Evolutionary conservation across 2,113 vertebrate genomes (phyloP), one percentile per base, ranked within the genome.

Genomic region (Bombycilla garrulus): DNA sequence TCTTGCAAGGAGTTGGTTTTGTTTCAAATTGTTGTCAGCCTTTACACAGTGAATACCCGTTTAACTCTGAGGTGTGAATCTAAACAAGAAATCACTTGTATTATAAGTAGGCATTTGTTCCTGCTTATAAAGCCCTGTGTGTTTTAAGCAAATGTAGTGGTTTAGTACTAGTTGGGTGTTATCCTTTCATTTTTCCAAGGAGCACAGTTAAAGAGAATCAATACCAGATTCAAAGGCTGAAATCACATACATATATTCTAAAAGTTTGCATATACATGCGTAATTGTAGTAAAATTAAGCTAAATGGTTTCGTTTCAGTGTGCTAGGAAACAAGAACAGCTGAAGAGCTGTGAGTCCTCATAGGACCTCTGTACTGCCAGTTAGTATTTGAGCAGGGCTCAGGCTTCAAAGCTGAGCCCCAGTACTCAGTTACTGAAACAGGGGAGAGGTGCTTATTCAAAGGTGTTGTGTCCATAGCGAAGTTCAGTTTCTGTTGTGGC

Each of bases 381-480:
- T 12, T 74, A 50, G 21, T 62, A 6, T 62, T 74, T 56, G 62
- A 70, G 24, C 10, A 54, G 15, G 6, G 13, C 9, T 40, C 8
- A 42, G 28, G 6, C 25, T 36, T 74, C 36, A 24, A 21, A 36
- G 28, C 33, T 58, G 56, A 53, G 25, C 18, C 31, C 8, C 36
- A 24, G 14, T 6, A 7, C 9, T 9, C 24, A 21, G 21, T 29
- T 64, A 15, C 24, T 69, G 40, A 47, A 70, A 15, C 2, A 70
- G 40, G 9, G 4, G 22, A 65, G 44, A 14, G 2, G 6, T 62
- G 6, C 1, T 0, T 23, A 10, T 62, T 25, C 25, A 23, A 38
- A 60, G 12, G 20, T 67, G 19, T 7, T 2, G 5, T 29, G 8
- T 35, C 24, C 19, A 3, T 5, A 44, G n/a, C 22, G 25, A 82